Evolutionary conservation across 1,140 invertebrate species (phyloP).

Genomic region (Trinorchestia longiramus): DNA sequence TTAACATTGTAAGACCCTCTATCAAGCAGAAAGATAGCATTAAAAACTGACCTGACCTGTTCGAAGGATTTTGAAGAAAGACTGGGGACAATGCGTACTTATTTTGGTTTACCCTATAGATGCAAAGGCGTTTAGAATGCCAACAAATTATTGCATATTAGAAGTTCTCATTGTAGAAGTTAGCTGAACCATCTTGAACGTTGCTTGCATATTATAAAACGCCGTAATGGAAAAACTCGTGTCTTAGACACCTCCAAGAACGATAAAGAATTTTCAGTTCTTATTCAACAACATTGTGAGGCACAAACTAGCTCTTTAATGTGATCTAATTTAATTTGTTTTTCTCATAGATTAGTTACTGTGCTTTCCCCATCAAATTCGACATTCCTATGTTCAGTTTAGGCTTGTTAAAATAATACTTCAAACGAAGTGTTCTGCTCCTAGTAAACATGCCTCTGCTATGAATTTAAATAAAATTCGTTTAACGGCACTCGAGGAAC

Average conservation of each 20-base stretch:
- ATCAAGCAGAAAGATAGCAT: too few relatives aligned
- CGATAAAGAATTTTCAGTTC: neutral
- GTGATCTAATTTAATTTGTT: neutral
- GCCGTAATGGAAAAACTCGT: neutral
- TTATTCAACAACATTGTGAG: neutral
- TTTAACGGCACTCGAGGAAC: neutral
- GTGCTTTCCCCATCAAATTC: neutral
- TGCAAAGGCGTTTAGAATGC: too few relatives aligned
- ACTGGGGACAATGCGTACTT: too few relatives aligned
- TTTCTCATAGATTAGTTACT: neutral
- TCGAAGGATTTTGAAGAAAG: too few relatives aligned
- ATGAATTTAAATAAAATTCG: neutral
- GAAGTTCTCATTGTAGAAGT: neutral
- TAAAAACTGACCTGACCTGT: too few relatives aligned
- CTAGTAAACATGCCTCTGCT: neutral
- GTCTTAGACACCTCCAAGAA: neutral
- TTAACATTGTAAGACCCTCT: too few relatives aligned
- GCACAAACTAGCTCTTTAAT: neutral
- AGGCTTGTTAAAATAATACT: neutral
- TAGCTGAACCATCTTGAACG: neutral
- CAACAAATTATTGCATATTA: too few relatives aligned
- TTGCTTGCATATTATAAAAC: neutral
- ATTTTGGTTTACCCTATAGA: too few relatives aligned
- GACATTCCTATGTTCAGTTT: neutral
- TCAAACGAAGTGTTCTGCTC: neutral